These are phyloP conservation scores for Scomberomorus guttatus DNA, from an alignment of 2,797 vertebrate genomes.

Conservation along the genomic window DNA sequence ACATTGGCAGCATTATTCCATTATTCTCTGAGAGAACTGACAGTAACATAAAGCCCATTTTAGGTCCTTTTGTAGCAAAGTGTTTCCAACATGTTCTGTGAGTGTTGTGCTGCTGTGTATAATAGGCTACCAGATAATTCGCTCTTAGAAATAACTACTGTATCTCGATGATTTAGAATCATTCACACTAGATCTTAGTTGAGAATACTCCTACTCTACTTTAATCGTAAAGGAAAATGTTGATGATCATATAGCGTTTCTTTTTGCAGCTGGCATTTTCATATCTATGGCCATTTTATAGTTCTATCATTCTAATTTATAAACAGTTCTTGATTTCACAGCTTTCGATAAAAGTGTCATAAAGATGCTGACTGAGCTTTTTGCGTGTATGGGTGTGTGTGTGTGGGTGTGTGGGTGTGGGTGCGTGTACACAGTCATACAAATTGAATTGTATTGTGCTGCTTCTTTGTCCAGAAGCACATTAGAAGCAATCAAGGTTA, in stretches of 20 bases:
- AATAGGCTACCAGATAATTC: too few relatives aligned
- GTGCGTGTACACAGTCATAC: too few relatives aligned
- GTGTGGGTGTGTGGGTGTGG: too few relatives aligned
- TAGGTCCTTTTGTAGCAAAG: background rate
- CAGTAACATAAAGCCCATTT: background rate
- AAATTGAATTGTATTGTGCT: slow-evolving; percentile 27
- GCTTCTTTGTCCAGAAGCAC: slow-evolving; percentile 40
- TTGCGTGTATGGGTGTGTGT: too few relatives aligned
- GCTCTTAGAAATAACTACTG: too few relatives aligned
- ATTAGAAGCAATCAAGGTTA: slow-evolving; percentile 26
- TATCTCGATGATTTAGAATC: background rate
- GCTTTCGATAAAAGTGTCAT: slow-evolving; percentile 39
- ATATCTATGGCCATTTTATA: background rate
- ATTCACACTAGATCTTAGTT: background rate
- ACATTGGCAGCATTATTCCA: background rate
- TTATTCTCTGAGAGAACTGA: background rate
- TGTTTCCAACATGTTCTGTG: too few relatives aligned
- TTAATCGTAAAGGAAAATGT: slow-evolving; percentile 10
- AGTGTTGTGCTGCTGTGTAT: too few relatives aligned
- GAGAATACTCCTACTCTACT: background rate
- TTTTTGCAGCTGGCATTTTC: slow-evolving; percentile 3
- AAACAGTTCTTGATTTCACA: slow-evolving; percentile 31
- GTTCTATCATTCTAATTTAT: slow-evolving; percentile 49
- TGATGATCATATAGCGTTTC: background rate
- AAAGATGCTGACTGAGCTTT: slow-evolving; percentile 34